Evolutionary conservation across 2,888 invertebrate species (phyloP).

Genomic region (Uropetala carovei): DNA sequence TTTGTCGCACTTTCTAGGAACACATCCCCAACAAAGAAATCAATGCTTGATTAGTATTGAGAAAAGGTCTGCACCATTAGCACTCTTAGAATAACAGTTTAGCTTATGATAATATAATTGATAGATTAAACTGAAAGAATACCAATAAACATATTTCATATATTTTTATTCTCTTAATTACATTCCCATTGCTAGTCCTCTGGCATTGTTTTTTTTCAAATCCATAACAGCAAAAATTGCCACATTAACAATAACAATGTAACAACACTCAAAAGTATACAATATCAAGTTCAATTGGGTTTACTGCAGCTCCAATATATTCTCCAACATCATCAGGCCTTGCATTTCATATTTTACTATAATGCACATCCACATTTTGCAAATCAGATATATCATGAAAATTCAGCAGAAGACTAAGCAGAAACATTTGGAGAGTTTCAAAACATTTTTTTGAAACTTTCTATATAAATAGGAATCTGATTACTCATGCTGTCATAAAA

Average conservation of each 20-base stretch:
- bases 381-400: constrained; percentile 26
- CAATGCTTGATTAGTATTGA: too few species aligned
- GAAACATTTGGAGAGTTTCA: constrained; percentile 12
- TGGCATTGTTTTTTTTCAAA: neutral
- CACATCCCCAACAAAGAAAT: too few species aligned
- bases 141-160: neutral
- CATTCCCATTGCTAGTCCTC: neutral
- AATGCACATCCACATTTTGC: neutral
- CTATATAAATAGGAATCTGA: constrained; percentile 66
- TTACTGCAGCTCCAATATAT: neutral
- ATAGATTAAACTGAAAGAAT: neutral
- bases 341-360: neutral
- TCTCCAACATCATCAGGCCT: neutral
- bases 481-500: constrained; percentile 43
- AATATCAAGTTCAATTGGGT: neutral
- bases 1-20: too few species aligned
- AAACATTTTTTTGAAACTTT: constrained; percentile 67
- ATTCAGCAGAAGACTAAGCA: neutral
- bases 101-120: too few species aligned
- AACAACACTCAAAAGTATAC: neutral
- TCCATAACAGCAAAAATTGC: neutral
- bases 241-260: neutral
- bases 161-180: neutral
- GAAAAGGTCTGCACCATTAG: too few species aligned
- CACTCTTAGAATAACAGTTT: too few species aligned